Evolutionary conservation across 2,113 vertebrate genomes (phyloP), one percentile per base, ranked within the genome.

Genomic region (Plecturocebus donacophilus): DNA sequence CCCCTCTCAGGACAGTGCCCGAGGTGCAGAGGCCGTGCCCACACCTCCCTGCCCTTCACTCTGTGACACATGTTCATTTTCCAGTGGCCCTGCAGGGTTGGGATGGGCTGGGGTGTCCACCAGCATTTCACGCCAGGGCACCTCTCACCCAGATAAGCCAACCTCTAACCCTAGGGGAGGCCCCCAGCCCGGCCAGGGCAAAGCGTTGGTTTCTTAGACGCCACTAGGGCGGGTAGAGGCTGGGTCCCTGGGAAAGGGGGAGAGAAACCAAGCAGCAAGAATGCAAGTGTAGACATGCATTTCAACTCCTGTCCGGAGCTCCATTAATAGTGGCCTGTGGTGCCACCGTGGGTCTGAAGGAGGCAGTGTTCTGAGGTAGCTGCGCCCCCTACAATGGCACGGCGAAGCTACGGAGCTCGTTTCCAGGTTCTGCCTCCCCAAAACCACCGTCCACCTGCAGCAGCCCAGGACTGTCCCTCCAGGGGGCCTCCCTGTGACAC

Each of bases 201-300:
- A 54, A 3, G 0, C 16, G 8, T 77, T 80, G 38, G 25, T 47
- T 32, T 30, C 5, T 30, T 68, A 7, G 17, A 23, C 25, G 20
- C 38, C n/a, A 9, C 47, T 79, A 19, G 35, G 27, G 14, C 2
- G 20, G 32, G 21, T 35, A 25, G 45, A 58, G 20, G 14, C 20
- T 3, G 45, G 17, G 16, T 30, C 88, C 45, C 45, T 9, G 45
- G 9, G 8, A 52, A 45, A 49, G 58, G 9, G 71, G 23, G 20
- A 45, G 32, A 16, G 45, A 11, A 30, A 32, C 25, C 47, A 17
- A 79, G 21, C 49, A 6, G 80, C 20, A 17, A 54, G 52, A 73
- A 7, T 20, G 23, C 5, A 13, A 12, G 68, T 19, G 0, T 30
- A 19, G 47, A 52, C 0, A 1, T 4, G 35, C 32, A 3, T 54